Conservation (phyloP, 2,797 vertebrate genomes). For the Poeciliopsis paucimaculata region DNA sequence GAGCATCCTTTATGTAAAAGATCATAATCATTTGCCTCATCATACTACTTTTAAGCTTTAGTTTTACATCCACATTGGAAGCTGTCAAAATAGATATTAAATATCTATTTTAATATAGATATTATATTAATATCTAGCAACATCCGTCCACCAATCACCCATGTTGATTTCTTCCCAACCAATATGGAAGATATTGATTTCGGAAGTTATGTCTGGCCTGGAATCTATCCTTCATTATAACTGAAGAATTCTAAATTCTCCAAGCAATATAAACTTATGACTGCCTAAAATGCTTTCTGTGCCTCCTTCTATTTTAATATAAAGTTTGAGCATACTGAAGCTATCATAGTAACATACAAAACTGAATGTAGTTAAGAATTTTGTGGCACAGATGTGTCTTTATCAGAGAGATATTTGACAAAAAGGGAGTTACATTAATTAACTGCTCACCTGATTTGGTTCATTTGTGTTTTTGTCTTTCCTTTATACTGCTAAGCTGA, state of each 20-base stretch:
- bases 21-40: slow-evolving; percentile 18
- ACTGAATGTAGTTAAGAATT: slow-evolving; percentile 44
- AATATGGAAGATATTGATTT: background rate
- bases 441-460: slow-evolving; percentile 15
- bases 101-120: too few species aligned
- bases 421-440: slow-evolving; percentile 61
- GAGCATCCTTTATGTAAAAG: background rate
- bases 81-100: background rate
- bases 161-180: too few species aligned
- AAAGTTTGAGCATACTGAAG: background rate
- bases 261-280: slow-evolving; percentile 18
- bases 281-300: background rate
- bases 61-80: background rate
- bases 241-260: slow-evolving; percentile 4
- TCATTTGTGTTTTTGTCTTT: background rate
- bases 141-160: too few species aligned
- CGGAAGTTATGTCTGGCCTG: background rate
- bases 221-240: background rate
- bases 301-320: slow-evolving; percentile 30
- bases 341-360: slow-evolving; percentile 10
- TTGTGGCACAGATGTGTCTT: slow-evolving; percentile 42
- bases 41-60: background rate
- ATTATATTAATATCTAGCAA: too few species aligned
- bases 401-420: slow-evolving; percentile 52
- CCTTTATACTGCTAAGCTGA: background rate